These are phyloP conservation scores for Lasioglossum figueresi DNA, from an alignment of 2,888 invertebrate species.

Conservation along the genomic window DNA sequence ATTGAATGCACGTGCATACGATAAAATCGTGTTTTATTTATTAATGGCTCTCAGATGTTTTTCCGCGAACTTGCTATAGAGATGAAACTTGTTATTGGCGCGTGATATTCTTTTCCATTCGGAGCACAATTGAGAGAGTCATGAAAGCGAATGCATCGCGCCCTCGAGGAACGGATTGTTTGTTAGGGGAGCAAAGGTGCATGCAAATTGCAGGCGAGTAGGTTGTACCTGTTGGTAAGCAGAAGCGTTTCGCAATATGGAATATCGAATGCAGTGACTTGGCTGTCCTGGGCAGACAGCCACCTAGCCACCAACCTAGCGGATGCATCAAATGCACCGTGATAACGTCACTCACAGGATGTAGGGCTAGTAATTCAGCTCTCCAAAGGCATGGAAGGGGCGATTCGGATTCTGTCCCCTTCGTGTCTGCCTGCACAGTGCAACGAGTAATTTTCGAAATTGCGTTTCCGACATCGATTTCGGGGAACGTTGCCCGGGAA, in stretches of 20 bases:
- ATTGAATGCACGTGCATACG: neutral
- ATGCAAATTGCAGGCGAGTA: conserved; percentile 43
- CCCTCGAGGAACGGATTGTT: conserved; percentile 20
- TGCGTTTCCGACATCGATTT: conserved; percentile 62
- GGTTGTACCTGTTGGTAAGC: conserved; percentile 68
- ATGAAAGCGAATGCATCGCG: conserved; percentile 4
- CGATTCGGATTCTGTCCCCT: conserved; percentile 34
- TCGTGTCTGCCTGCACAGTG: conserved; percentile 35
- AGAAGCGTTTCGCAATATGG: conserved; percentile 68
- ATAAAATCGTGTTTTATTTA: neutral
- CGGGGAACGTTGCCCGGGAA: conserved; percentile 3
- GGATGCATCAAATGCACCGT: conserved; percentile 70
- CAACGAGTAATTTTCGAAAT: conserved; percentile 69
- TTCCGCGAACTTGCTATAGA: neutral
- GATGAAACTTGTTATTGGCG: neutral
- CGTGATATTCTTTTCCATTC: neutral
- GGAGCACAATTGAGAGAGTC: neutral
- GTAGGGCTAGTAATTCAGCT: conserved; percentile 69
- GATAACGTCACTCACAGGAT: conserved; percentile 78
- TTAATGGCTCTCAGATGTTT: neutral
- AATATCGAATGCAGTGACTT: conserved; percentile 71
- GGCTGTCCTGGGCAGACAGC: conserved; percentile 71
- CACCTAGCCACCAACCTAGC: conserved; percentile 66
- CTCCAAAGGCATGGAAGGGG: conserved; percentile 52
- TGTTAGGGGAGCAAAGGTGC: conserved; percentile 35